A percentile compares a stretch with the other conserved stretches of the same genome.
Evolutionary conservation across 1,140 invertebrate genomes (phyloP).

Genomic region (Octopus sinensis): DNA sequence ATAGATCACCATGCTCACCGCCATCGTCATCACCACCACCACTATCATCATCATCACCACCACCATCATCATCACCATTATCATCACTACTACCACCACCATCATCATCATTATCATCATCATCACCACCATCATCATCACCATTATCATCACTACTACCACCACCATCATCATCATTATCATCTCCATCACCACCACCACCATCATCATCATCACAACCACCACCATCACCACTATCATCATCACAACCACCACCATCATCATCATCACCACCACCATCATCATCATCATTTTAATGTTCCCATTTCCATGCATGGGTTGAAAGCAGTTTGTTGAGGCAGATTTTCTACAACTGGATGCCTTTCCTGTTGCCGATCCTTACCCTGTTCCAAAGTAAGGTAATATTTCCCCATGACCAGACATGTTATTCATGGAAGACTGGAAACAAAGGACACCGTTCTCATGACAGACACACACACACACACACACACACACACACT

Average conservation of each 20-base stretch:
- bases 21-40: conserved; percentile 30
- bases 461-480: too few relatives aligned
- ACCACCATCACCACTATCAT: too few relatives aligned
- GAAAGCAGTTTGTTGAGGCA: too few relatives aligned
- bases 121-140: not conserved
- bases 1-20: conserved; percentile 29
- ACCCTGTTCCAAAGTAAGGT: too few relatives aligned
- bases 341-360: too few relatives aligned
- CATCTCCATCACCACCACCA: not conserved
- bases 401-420: too few relatives aligned
- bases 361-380: too few relatives aligned
- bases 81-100: conserved; percentile 28
- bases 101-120: not conserved
- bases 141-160: not conserved
- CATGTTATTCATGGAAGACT: too few relatives aligned
- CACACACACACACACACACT: too few relatives aligned
- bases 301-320: not conserved
- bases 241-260: too few relatives aligned
- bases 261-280: not conserved
- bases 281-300: not conserved
- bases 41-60: conserved; percentile 28
- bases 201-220: too few relatives aligned
- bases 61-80: conserved; percentile 26
- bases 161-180: not conserved
- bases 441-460: too few relatives aligned